Percentiles rank a stretch among this genome's conserved stretches.
These are phyloP conservation scores for Columbina picui DNA, from an alignment of 2,113 vertebrate species.

Conservation along the genomic window DNA sequence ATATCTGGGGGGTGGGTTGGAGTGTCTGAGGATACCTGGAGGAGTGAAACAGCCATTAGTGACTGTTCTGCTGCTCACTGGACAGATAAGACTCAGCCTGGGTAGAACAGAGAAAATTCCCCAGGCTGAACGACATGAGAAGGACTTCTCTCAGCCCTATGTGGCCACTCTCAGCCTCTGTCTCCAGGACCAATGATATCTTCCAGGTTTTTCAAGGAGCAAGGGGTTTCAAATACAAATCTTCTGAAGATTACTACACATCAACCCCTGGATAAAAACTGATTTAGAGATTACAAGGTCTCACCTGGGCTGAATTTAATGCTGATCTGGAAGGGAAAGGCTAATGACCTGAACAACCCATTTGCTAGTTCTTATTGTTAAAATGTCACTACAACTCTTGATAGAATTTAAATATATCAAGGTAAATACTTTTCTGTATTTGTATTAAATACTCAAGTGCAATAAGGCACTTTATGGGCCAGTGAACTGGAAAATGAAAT, in stretches of 20 bases:
- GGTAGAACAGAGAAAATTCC: neutral
- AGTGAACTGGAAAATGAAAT: constrained; percentile 80
- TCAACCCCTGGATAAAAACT: neutral
- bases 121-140: rapidly evolving
- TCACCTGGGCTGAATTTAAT: neutral
- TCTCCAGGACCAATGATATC: neutral
- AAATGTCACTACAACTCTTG: constrained; percentile 10
- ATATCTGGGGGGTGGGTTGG: rapidly evolving
- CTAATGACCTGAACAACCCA: neutral
- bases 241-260: neutral
- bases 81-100: neutral
- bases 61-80: rapidly evolving
- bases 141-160: rapidly evolving
- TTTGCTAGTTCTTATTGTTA: neutral
- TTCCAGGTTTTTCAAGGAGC: neutral
- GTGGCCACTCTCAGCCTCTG: too few relatives aligned
- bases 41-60: too few relatives aligned
- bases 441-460: constrained; percentile 68
- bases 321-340: neutral
- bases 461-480: constrained; percentile 70
- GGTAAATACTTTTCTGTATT: constrained; percentile 60
- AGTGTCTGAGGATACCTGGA: neutral
- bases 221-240: neutral
- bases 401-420: constrained; percentile 44
- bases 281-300: neutral